These are phyloP conservation scores for Tanypteryx hageni DNA, from an alignment of 2,888 invertebrate genomes.

Conservation along the genomic window DNA sequence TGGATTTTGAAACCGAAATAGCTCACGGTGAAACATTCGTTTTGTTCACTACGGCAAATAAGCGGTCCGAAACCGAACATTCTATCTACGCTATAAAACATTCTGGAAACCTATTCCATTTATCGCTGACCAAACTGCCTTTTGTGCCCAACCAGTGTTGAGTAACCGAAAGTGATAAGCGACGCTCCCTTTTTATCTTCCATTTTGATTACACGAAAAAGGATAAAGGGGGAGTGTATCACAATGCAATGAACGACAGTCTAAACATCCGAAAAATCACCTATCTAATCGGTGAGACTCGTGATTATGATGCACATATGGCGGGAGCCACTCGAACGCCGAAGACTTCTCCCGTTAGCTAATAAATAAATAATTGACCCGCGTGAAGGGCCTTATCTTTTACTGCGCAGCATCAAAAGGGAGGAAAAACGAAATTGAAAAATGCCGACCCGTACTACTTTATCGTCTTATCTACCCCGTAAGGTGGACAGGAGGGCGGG, in stretches of 20 bases:
- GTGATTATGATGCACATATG: neutral
- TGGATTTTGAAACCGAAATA: neutral
- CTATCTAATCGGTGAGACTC: neutral
- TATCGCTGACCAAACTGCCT: neutral
- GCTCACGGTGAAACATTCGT: neutral
- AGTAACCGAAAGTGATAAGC: neutral
- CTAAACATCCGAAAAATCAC: neutral
- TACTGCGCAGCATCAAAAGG: neutral
- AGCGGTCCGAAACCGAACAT: neutral
- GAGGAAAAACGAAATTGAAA: neutral
- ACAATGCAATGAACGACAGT: neutral
- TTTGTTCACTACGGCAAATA: neutral
- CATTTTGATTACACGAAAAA: neutral
- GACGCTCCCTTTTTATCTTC: neutral
- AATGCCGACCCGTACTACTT: neutral
- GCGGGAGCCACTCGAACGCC: neutral
- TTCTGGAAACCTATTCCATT: neutral
- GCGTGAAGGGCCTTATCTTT: neutral
- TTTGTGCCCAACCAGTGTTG: neutral
- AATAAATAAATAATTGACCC: neutral
- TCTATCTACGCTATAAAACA: neutral
- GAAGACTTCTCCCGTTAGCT: neutral
- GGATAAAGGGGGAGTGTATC: neutral
- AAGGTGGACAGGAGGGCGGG: too few species aligned
- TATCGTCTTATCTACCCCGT: too few species aligned